Evolutionary conservation across 2,113 vertebrate genomes (phyloP), one percentile per base, ranked within the genome.

Genomic region (Stomatorhinus ivindoensis): DNA sequence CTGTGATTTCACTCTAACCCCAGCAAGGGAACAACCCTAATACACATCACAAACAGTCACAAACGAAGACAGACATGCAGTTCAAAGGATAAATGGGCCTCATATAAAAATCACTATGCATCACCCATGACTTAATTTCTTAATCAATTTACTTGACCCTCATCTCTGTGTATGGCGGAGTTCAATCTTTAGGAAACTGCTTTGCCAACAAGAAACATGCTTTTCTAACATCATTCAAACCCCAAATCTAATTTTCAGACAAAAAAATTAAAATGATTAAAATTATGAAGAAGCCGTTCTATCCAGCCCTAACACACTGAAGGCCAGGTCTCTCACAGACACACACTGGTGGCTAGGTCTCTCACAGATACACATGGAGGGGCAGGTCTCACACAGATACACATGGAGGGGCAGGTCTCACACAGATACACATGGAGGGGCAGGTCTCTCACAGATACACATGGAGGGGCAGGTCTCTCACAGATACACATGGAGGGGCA

Each of bases 1-100:
- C 92, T 92, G 91, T 92, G 92, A 94, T 94, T 95, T 95, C 93
- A 95, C 95, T 95, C 93, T 92, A 93, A 94, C 15, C 39, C 92
- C 93, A 93, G 92, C 93, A 92, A 92, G 86, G 58, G 91, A 85
- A 92, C 92, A 90, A 88, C 73, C 31, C 88, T 86, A 27, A n/a
- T n/a, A 69, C 10, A 69, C n/a, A 13, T 2, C 21, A 1, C n/a
- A 27, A 46, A 80, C 17, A 46, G 27, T 87, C 24, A 51, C 11
- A 46, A 31, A 27, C 11, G 47, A 35, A 46, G 42, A 83, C 42
- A 24, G 21, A 47, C 80, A 10, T 11, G 21, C 19, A 44, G 39
- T 84, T 46, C 44, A 47, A 47, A 47, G 44, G 44, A 44, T 24
- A 47, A 10, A 24, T 46, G 42, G 80, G 13, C 21, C 31, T 42